Percentiles rank a stretch among this genome's conserved stretches.
Conservation (phyloP, 2,797 vertebrate genomes). For the Heterohyrax brucei region DNA sequence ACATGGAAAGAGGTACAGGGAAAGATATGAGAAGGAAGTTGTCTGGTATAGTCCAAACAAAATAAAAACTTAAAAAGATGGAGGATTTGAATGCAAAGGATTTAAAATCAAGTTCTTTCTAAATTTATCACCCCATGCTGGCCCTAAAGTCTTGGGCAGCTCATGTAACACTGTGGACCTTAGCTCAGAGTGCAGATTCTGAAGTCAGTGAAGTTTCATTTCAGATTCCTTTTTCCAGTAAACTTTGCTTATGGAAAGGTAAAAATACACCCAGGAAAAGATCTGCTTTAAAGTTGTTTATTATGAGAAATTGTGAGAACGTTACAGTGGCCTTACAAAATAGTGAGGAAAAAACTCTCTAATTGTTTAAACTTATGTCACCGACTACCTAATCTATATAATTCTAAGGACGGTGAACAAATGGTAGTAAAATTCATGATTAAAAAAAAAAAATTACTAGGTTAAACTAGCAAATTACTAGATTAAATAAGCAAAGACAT, state of each 20-base stretch:
- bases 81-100: background rate
- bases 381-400: background rate
- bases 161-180: background rate
- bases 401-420: slow-evolving; percentile 1
- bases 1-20: background rate
- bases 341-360: background rate
- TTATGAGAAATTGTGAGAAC: background rate
- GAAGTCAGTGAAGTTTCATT: background rate
- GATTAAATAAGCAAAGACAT: background rate
- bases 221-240: background rate
- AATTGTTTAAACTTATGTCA: background rate
- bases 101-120: background rate
- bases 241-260: background rate
- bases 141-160: background rate
- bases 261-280: background rate
- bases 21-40: background rate
- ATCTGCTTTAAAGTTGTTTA: background rate
- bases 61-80: background rate
- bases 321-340: background rate
- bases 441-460: background rate
- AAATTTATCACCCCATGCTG: too few relatives aligned
- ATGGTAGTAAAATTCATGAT: background rate
- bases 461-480: background rate
- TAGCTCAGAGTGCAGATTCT: background rate
- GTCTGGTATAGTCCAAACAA: background rate